A percentile compares a stretch with the other conserved stretches of the same genome.
These are phyloP conservation scores for Drosophila subobscura DNA, from an alignment of 1,140 invertebrate species.

Conservation along the genomic window DNA sequence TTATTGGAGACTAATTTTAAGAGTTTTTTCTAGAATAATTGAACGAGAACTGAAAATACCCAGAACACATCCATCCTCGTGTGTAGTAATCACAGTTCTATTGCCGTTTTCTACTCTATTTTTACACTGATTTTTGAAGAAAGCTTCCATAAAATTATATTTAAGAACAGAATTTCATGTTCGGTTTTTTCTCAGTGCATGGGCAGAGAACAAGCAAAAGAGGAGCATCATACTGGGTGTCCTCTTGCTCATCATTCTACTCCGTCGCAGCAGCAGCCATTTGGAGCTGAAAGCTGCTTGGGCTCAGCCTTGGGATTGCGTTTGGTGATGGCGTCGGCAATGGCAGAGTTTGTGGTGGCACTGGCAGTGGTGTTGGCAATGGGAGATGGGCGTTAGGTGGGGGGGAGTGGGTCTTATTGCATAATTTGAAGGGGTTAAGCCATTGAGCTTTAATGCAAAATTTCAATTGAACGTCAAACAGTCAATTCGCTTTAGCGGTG, in stretches of 20 bases:
- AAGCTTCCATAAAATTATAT: too few species aligned
- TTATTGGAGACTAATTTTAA: too few species aligned
- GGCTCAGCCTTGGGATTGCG: slow-evolving; percentile 32
- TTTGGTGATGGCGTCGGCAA: slow-evolving; percentile 20
- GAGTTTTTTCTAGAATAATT: too few species aligned
- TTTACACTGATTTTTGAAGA: too few species aligned
- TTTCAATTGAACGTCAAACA: slow-evolving; percentile 82
- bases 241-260: too few species aligned
- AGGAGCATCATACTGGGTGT: slow-evolving; percentile 12
- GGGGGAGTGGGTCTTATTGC: slow-evolving; percentile 53
- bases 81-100: too few species aligned
- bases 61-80: too few species aligned
- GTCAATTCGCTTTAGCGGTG: slow-evolving; percentile 80
- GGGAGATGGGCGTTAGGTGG: neutral
- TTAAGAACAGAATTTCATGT: too few species aligned
- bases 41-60: too few species aligned
- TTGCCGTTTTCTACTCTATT: too few species aligned
- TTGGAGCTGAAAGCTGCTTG: slow-evolving; percentile 56
- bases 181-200: too few species aligned
- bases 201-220: neutral
- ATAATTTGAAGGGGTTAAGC: slow-evolving; percentile 82
- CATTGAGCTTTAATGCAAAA: slow-evolving; percentile 82
- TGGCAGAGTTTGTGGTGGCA: slow-evolving; percentile 26
- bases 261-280: slow-evolving; percentile 34
- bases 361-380: too few species aligned